Base-by-base conservation (phyloP, 2,888 invertebrate species). In the Uloborus plumipes region DNA sequence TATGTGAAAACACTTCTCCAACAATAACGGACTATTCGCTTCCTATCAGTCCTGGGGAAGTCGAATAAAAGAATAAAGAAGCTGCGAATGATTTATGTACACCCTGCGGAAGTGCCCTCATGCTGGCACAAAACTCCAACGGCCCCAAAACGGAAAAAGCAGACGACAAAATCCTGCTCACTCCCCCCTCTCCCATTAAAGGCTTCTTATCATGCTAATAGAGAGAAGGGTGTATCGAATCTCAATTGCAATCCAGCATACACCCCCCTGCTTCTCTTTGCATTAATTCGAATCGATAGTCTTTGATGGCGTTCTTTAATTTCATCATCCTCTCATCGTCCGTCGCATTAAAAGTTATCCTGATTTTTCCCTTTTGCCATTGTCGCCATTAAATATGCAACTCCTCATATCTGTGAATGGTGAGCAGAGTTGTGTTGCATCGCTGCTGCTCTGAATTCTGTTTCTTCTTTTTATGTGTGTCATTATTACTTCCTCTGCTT, bases 201-300 rank as follows among this genome's bases (percentile, higher is more conserved):
- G 20, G 20, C 64, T 69, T 64, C 70, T 77, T 77, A 70, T 77
- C 77, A 77, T 77, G 77, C 77, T 77, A 77, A 77, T 74, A 74
- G 72, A 53, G 72, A 39, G 18, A 39, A 47, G 65, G 53, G 65
- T 26, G 39, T 53, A 65, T 65, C 65, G 74, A 65, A 65, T 65
- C 26, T n/a, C 62, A 59, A 16, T 9, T 6, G 26, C 18, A 47
- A 51, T 26, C 39, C 22, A 18, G 26, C 58, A 47, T 64, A 47
- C 53, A 22, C 14, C 39, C n/a, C 6, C 64, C 39, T n/a, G 53
- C 16, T n/a, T 53, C 18, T 6, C 53, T 26, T 18, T 22, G 39
- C 73, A 55, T 58, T 74, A 66, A 65, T 74, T 74, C 47, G 65
- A 73, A 73, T 73, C 53, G 64, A 73, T 39, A 26, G 26, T 39